Evolutionary conservation across 1,140 invertebrate genomes (phyloP).

Genomic region (Bactericera cockerelli): DNA sequence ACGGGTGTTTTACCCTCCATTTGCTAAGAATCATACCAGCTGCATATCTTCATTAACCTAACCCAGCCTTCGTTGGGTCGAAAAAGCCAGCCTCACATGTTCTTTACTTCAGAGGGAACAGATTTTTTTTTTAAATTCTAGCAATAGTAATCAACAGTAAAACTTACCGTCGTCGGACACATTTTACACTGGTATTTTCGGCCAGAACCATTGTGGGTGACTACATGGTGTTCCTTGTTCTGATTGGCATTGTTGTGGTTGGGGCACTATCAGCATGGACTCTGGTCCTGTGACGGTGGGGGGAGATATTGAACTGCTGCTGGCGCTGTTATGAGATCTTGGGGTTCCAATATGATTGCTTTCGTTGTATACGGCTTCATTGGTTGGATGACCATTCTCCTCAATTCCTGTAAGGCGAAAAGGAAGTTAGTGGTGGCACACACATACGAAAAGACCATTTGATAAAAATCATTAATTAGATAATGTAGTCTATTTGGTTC

Average conservation of each 20-base stretch:
- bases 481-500: background rate
- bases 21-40: too few relatives aligned
- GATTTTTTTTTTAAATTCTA: too few relatives aligned
- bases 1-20: too few relatives aligned
- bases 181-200: slow-evolving; percentile 95
- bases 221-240: slow-evolving; percentile 38
- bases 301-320: slow-evolving; percentile 21
- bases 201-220: slow-evolving; percentile 35
- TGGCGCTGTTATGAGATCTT: slow-evolving; percentile 22
- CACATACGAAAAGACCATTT: too few relatives aligned
- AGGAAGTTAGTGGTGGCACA: background rate
- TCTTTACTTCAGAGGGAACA: too few relatives aligned
- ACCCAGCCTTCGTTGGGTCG: too few relatives aligned
- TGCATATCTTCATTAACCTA: too few relatives aligned
- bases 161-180: slow-evolving; percentile 84
- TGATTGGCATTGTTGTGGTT: slow-evolving; percentile 64
- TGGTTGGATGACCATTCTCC: slow-evolving; percentile 2
- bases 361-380: background rate
- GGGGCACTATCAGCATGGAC: slow-evolving; percentile 74
- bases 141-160: background rate
- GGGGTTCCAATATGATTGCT: too few relatives aligned
- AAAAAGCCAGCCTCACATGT: too few relatives aligned
- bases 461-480: background rate
- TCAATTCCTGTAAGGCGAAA: background rate
- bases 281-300: slow-evolving; percentile 26